Evolutionary conservation across 2,888 invertebrate genomes (phyloP), one percentile per base, ranked within the genome.

Genomic region (Caenorhabditis sinica): DNA sequence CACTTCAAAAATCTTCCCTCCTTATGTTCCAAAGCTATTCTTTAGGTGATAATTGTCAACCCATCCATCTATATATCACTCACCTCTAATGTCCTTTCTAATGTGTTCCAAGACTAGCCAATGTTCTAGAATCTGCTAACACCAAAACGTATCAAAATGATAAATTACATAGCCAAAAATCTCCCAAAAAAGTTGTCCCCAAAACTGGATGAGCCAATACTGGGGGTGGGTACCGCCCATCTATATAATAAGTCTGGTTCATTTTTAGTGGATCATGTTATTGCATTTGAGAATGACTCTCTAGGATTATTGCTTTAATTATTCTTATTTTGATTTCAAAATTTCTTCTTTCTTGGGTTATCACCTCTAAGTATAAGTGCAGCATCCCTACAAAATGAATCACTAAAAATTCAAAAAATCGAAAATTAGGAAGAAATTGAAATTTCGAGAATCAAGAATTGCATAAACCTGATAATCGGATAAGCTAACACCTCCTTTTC

Each of bases 381-480:
- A 40, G 40, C 11, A 40, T 9, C 40, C 45, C 45, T 17, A 15
- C 6, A 13, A 40, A 40, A 40, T 40, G 40, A 40, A 20, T 49
- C n/a, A 6, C n/a, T 49, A 4, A 45, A n/a, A n/a, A n/a, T 45
- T 17, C 3, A n/a, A 49, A 49, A 49, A 20, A 20, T 49, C 49
- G 49, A 49, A 45, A 45, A 9, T 45, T 28, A 25, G 11, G 28
- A 56, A 51, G 20, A 51, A n/a, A n/a, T n/a, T n/a, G 8, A 51
- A 51, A 58, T 17, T n/a, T 60, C 58, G 33, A 40, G n/a, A 61
- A 60, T 36, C 61, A 23, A 61, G 61, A 61, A 61, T 61, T 61
- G 23, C 61, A 61, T 61, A 61, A 61, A 61, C 61, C 61, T 61
- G 61, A 61, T 61, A 40, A 61, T 61, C 61, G 9, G 25, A 56